phyloP scores from a whole-genome alignment of 2,797 vertebrate species.

The Leuciscus waleckii region DNA sequence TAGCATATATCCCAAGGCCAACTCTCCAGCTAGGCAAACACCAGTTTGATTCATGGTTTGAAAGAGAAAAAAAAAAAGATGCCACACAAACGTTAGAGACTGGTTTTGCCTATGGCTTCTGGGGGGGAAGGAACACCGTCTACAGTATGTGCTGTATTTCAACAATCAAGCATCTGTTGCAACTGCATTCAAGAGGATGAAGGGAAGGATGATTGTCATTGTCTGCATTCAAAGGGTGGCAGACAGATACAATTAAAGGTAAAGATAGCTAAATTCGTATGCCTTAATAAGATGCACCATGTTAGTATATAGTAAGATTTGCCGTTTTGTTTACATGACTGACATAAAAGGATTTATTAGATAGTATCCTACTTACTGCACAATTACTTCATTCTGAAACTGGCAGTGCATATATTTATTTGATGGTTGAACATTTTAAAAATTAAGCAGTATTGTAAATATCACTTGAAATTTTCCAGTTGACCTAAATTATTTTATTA shows the following conservation, averaged over 20 bases:
- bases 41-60: neutral
- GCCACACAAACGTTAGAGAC: neutral
- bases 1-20: slow-evolving; percentile 27
- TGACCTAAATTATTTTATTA: neutral
- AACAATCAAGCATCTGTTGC: slow-evolving; percentile 9
- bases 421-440: neutral
- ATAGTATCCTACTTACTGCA: neutral
- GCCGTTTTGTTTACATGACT: neutral
- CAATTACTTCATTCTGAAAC: neutral
- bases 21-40: slow-evolving; percentile 40
- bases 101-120: neutral
- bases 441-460: neutral
- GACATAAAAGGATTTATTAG: neutral
- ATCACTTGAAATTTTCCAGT: neutral
- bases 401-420: neutral
- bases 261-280: neutral
- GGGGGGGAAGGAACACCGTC: neutral
- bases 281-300: neutral
- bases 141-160: neutral
- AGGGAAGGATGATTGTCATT: neutral
- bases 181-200: neutral
- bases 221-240: slow-evolving; percentile 13
- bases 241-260: slow-evolving; percentile 1
- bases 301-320: neutral
- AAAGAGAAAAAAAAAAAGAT: neutral